A percentile compares a stretch with the other conserved stretches of the same genome.
Evolutionary conservation across 2,113 vertebrate genomes (phyloP).

Genomic region (Pitta sordida): DNA sequence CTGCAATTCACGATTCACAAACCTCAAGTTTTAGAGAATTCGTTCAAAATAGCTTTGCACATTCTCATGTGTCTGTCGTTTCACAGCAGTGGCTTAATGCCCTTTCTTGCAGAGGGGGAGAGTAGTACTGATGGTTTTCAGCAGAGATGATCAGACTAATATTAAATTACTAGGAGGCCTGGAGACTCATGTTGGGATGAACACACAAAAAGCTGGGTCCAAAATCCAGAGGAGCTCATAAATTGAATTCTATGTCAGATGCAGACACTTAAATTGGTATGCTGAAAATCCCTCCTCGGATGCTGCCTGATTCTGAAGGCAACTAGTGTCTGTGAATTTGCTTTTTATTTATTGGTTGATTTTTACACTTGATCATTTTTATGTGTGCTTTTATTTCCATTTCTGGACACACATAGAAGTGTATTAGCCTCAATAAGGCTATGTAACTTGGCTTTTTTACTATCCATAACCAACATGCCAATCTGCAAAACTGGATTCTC

Average conservation of each 20-base stretch:
- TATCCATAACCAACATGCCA: background rate
- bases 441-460: background rate
- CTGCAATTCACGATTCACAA: background rate
- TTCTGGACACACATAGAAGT: background rate
- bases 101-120: background rate
- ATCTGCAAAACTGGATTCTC: background rate
- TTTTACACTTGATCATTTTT: background rate
- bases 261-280: background rate
- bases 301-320: background rate
- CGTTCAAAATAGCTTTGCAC: background rate
- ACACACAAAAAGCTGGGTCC: background rate
- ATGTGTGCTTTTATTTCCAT: background rate
- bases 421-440: background rate
- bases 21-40: background rate
- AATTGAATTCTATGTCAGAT: background rate
- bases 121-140: background rate
- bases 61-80: background rate
- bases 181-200: background rate
- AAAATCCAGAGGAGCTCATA: background rate
- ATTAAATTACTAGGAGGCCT: background rate
- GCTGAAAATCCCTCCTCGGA: background rate
- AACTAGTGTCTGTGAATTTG: background rate
- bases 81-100: background rate
- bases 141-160: background rate
- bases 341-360: background rate